phyloP scores from a whole-genome alignment of 2,888 invertebrate genomes.

The Eupsilia transversa region DNA sequence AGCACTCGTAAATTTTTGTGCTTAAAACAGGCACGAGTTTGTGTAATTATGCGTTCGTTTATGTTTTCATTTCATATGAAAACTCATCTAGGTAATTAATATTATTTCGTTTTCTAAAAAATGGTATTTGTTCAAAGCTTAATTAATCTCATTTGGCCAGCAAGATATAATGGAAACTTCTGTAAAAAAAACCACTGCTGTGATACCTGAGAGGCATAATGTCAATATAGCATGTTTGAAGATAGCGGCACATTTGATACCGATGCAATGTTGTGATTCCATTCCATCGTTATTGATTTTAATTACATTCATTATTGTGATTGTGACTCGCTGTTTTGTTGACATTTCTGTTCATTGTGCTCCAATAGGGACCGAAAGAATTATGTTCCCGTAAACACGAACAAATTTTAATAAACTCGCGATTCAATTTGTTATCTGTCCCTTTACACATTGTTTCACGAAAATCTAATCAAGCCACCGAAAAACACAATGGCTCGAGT shows the following conservation, averaged over 20 bases:
- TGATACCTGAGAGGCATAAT: background rate
- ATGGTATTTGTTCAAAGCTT: background rate
- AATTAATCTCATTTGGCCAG: slow-evolving; percentile 3
- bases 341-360: slow-evolving; percentile 63
- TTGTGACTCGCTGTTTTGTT: slow-evolving; percentile 58
- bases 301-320: slow-evolving; percentile 58
- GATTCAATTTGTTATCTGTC: slow-evolving; percentile 85
- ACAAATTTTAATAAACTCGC: slow-evolving; percentile 82
- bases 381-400: slow-evolving; percentile 73
- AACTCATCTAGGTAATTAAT: slow-evolving; percentile 46
- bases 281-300: slow-evolving; percentile 60
- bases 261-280: slow-evolving; percentile 52
- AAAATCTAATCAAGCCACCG: slow-evolving; percentile 84
- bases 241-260: slow-evolving; percentile 33
- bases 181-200: background rate
- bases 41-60: slow-evolving; percentile 54
- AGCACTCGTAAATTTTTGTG: slow-evolving; percentile 71
- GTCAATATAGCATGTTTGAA: slow-evolving; percentile 17
- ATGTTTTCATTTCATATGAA: slow-evolving; percentile 52
- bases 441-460: slow-evolving; percentile 85
- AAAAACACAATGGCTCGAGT: slow-evolving; percentile 84
- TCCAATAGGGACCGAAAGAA: slow-evolving; percentile 71
- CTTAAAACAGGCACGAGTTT: slow-evolving; percentile 49
- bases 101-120: slow-evolving; percentile 20
- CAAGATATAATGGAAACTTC: background rate